phyloP scores from a whole-genome alignment of 2,113 vertebrate species.

The Elaphurus davidianus region DNA sequence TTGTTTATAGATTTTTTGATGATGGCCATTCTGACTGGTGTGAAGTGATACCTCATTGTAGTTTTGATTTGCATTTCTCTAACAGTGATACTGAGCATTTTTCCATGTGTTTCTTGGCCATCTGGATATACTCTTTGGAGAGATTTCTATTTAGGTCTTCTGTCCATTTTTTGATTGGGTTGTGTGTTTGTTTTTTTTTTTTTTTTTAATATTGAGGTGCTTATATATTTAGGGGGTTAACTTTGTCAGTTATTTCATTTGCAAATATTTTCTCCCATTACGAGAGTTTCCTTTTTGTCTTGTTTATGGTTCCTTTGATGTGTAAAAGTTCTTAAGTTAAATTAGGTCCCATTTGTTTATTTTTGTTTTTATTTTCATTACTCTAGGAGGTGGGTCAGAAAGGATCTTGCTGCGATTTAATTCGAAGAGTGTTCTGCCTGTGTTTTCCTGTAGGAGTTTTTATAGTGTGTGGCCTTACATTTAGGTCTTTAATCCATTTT shows the following conservation, averaged over 20 bases:
- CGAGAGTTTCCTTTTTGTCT: background rate
- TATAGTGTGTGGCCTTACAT: background rate
- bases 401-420: background rate
- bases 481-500: background rate
- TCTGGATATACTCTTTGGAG: background rate
- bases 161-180: background rate
- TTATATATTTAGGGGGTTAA: background rate
- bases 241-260: background rate
- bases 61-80: background rate
- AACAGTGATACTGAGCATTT: background rate
- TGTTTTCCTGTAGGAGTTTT: background rate
- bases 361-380: background rate
- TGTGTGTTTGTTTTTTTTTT: background rate
- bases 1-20: background rate
- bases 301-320: background rate
- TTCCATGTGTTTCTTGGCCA: background rate
- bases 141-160: background rate
- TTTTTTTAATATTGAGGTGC: background rate
- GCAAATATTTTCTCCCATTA: background rate
- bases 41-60: background rate
- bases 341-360: background rate
- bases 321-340: background rate
- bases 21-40: background rate
- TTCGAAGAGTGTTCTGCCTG: background rate
- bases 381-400: background rate